Percentiles rank a stretch among this genome's conserved stretches.
Evolutionary conservation across 2,888 invertebrate genomes (phyloP).

Genomic region (Campoplex nolae): DNA sequence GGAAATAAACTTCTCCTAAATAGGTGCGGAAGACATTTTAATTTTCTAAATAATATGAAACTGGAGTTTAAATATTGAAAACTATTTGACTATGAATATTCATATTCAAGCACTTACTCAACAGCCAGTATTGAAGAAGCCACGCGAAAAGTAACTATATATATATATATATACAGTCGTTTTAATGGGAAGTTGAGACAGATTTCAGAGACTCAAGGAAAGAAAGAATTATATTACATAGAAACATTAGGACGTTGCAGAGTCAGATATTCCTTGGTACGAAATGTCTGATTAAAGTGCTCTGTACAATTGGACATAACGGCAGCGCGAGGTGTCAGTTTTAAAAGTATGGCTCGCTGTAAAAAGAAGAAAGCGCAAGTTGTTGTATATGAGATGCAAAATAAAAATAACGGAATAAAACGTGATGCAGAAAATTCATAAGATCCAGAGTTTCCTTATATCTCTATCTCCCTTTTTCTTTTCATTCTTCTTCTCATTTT

Average conservation of each 20-base stretch:
- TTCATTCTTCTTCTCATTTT: not conserved
- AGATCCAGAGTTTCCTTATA: not conserved
- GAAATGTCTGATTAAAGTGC: not conserved
- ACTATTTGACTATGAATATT: no score
- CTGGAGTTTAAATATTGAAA: not conserved
- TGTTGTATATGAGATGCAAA: not conserved
- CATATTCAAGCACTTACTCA: not conserved
- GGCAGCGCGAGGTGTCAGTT: conserved; percentile 2
- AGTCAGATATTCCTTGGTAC: not conserved
- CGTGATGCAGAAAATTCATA: conserved; percentile 1
- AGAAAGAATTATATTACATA: not conserved
- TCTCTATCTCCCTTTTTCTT: not conserved
- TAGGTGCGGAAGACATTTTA: not conserved
- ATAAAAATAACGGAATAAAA: not conserved
- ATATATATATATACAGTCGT: not conserved
- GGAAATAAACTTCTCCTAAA: not conserved
- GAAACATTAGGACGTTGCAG: not conserved
- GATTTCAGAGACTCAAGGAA: not conserved
- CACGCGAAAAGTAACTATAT: not conserved
- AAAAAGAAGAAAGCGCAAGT: not conserved
- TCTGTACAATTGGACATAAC: not conserved
- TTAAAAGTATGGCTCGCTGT: not conserved
- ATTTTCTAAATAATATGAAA: not conserved
- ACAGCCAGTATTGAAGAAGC: not conserved
- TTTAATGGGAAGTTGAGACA: not conserved